Conservation (phyloP, 1,140 invertebrate genomes). For the Eumeta japonica region DNA sequence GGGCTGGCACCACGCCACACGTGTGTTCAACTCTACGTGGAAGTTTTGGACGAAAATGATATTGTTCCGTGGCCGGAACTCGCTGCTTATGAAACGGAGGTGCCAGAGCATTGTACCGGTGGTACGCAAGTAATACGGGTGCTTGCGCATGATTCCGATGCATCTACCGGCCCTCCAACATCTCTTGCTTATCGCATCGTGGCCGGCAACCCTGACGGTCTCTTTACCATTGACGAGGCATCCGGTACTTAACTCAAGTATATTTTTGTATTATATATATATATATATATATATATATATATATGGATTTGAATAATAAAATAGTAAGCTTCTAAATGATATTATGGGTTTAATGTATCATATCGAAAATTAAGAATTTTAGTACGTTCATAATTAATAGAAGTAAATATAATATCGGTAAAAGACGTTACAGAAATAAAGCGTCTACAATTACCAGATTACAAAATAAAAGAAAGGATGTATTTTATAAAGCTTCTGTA, state of each 20-base stretch:
- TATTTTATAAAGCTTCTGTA: no score
- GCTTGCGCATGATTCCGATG: conserved; percentile 78
- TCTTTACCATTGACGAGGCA: conserved; percentile 82
- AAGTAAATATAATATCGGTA: no score
- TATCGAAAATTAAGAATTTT: no score
- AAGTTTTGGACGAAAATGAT: conserved; percentile 90
- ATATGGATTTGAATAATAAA: no score
- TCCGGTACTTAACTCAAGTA: no score
- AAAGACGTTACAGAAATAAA: no score
- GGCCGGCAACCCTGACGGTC: conserved; percentile 85
- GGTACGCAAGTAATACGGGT: conserved; percentile 76
- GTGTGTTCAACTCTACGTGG: conserved; percentile 84
- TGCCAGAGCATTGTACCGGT: conserved; percentile 80
- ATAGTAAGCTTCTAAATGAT: no score
- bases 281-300: no score
- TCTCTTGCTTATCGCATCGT: conserved; percentile 80
- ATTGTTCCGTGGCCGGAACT: conserved; percentile 84
- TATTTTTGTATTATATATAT: conserved; percentile 7
- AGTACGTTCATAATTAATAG: no score
- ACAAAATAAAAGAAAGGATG: no score
- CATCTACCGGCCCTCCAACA: conserved; percentile 65
- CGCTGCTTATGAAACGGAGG: conserved; percentile 80
- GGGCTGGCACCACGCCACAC: conserved; percentile 82
- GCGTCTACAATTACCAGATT: no score
- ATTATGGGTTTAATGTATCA: no score